Evolutionary conservation across 2,113 vertebrate genomes (phyloP).

Genomic region (Perca schrenkii): DNA sequence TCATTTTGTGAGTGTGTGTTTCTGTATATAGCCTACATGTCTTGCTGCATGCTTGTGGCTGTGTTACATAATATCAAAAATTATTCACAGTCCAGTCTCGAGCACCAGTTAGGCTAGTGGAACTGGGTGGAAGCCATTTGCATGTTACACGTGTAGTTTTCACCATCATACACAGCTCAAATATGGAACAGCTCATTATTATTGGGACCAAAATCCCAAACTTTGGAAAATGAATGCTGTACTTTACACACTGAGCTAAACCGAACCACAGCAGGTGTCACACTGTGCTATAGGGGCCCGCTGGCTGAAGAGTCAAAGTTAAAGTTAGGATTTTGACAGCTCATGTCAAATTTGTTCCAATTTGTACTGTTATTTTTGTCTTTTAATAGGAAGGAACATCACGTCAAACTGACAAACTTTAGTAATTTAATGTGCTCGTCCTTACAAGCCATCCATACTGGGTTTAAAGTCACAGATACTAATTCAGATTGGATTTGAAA

Average conservation of each 20-base stretch:
- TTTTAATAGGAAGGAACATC: conserved; percentile 17
- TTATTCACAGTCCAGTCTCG: conserved; percentile 16
- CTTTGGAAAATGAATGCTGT: conserved; percentile 19
- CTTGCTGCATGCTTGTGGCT: conserved; percentile 7
- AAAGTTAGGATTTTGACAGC: conserved; percentile 39
- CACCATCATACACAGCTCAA: background rate
- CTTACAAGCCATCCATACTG: background rate
- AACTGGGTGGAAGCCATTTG: background rate
- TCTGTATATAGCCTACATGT: background rate
- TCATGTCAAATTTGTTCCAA: conserved; percentile 49
- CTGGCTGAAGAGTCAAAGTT: conserved; percentile 8
- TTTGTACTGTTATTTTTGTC: conserved; percentile 44
- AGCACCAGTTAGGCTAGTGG: background rate
- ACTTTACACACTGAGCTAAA: conserved; percentile 6
- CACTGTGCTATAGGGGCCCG: conserved; percentile 1
- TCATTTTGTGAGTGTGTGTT: conserved; percentile 84
- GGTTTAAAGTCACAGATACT: conserved; percentile 2
- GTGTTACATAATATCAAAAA: conserved; percentile 10
- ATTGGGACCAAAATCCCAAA: conserved; percentile 3
- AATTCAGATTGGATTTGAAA: conserved; percentile 12
- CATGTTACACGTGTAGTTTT: conserved; percentile 2
- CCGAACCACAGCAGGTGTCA: background rate
- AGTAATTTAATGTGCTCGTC: background rate
- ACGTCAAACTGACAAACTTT: conserved; percentile 28
- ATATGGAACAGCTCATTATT: background rate